These are phyloP conservation scores for Entomobrya multifasciata DNA, from an alignment of 2,888 invertebrate species.

Conservation along the genomic window DNA sequence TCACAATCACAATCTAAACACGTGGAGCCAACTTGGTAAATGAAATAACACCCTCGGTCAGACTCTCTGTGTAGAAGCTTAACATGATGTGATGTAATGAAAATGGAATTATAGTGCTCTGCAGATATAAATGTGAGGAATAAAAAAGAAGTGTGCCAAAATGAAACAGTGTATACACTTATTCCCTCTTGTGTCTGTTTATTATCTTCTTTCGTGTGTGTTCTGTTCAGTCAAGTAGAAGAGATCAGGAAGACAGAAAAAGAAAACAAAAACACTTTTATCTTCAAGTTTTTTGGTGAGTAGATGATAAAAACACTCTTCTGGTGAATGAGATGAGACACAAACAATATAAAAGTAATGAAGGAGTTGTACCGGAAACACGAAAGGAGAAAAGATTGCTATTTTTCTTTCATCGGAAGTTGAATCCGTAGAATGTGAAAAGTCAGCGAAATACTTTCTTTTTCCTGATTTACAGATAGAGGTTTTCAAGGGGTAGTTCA, in stretches of 20 bases:
- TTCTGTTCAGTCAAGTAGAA: constrained; percentile 39
- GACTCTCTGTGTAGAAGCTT: not conserved
- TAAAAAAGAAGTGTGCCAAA: constrained; percentile 29
- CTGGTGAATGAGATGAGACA: not conserved
- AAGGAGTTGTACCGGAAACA: constrained; percentile 49
- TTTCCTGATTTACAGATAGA: not conserved
- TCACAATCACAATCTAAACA: not conserved
- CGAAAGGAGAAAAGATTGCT: constrained; percentile 12
- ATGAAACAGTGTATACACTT: constrained; percentile 9
- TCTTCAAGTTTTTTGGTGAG: not conserved
- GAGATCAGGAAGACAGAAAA: constrained; percentile 46
- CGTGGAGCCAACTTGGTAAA: not conserved
- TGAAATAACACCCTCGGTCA: not conserved
- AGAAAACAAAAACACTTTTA: constrained; percentile 32
- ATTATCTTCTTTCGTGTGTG: constrained; percentile 23
- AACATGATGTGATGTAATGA: not conserved
- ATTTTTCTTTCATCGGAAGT: constrained; percentile 31
- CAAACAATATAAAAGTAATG: constrained; percentile 30
- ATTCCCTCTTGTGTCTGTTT: not conserved
- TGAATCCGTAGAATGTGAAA: constrained; percentile 40
- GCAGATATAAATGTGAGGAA: not conserved
- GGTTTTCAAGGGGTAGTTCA: not conserved
- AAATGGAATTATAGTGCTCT: not conserved
- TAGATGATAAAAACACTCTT: not conserved
- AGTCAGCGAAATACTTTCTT: constrained; percentile 30